phyloP scores from a whole-genome alignment of 2,113 vertebrate species.

The Austrofundulus limnaeus region DNA sequence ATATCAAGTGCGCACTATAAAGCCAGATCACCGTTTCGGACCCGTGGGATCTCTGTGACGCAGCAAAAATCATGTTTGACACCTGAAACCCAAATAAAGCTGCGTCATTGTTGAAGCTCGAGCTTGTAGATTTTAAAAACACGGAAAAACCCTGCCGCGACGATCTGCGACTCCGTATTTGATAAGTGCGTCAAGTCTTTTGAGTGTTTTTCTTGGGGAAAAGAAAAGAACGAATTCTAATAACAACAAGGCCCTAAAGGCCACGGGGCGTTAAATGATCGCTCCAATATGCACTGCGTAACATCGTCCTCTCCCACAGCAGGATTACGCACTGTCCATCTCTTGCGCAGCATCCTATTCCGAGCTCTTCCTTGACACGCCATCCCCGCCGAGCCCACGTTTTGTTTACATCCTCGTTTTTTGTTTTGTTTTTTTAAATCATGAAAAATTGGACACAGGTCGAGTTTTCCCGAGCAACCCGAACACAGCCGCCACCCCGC shows the following conservation, averaged over 20 bases:
- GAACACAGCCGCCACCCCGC: slow-evolving; percentile 15
- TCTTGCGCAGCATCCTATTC: slow-evolving; percentile 80
- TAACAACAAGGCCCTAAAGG: not conserved
- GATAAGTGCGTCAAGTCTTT: not conserved
- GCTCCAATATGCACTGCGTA: slow-evolving; percentile 72
- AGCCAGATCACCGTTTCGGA: slow-evolving; percentile 54
- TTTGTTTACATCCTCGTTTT: slow-evolving; percentile 64
- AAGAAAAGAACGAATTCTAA: not conserved
- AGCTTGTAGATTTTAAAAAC: slow-evolving; percentile 22
- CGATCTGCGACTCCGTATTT: not conserved
- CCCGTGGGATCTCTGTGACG: slow-evolving; percentile 57
- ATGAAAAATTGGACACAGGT: slow-evolving; percentile 12
- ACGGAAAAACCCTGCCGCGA: not conserved
- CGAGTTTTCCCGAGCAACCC: slow-evolving; percentile 18
- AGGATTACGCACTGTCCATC: slow-evolving; percentile 74
- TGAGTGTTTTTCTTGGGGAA: not conserved
- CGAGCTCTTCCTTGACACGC: slow-evolving; percentile 65
- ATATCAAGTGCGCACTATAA: slow-evolving; percentile 74
- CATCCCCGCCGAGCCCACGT: slow-evolving; percentile 51
- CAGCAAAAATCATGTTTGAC: slow-evolving; percentile 54
- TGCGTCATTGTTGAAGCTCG: slow-evolving; percentile 46
- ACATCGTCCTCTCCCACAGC: slow-evolving; percentile 65
- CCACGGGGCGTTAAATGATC: slow-evolving; percentile 32
- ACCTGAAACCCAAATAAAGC: slow-evolving; percentile 41
- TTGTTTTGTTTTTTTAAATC: too few relatives aligned